Percentiles rank a stretch among this genome's conserved stretches.
Evolutionary conservation across 1,140 invertebrate genomes (phyloP).

Genomic region (Brachionus sp.): DNA sequence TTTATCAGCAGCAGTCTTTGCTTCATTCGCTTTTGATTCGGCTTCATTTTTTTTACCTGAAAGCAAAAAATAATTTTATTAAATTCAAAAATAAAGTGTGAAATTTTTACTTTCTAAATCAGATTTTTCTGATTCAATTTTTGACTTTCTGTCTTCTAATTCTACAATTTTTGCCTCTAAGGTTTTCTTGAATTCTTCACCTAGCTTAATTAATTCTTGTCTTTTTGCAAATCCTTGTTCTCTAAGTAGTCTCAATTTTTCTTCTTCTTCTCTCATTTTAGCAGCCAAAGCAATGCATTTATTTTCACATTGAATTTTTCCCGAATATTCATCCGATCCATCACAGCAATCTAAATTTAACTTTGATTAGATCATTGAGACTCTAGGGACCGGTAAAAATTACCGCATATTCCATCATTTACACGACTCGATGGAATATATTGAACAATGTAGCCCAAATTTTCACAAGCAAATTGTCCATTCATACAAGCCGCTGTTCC

Average conservation of each 20-base stretch:
- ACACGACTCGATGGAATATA: slow-evolving; percentile 83
- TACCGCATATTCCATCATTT: slow-evolving; percentile 92
- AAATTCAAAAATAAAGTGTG: not conserved
- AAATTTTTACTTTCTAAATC: not conserved
- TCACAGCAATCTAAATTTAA: slow-evolving; percentile 82
- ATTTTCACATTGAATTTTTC: slow-evolving; percentile 48
- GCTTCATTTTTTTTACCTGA: slow-evolving; percentile 8
- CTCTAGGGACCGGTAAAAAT: slow-evolving; percentile 46
- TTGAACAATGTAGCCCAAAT: slow-evolving; percentile 74
- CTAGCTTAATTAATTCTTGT: slow-evolving; percentile 71
- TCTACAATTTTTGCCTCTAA: slow-evolving; percentile 11
- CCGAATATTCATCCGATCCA: slow-evolving; percentile 77
- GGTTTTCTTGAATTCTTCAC: slow-evolving; percentile 52
- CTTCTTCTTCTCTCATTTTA: slow-evolving; percentile 72
- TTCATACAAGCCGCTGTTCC: slow-evolving; percentile 84
- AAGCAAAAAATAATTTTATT: not conserved
- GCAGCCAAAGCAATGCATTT: slow-evolving; percentile 70
- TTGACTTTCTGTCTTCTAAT: slow-evolving; percentile 20
- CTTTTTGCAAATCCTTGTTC: slow-evolving; percentile 74
- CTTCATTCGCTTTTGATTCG: slow-evolving; percentile 41
- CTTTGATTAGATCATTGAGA: not conserved
- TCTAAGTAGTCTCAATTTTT: slow-evolving; percentile 69
- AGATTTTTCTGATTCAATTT: not conserved
- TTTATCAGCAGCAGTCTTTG: slow-evolving; percentile 52
- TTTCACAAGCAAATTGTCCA: slow-evolving; percentile 83